phyloP scores from a whole-genome alignment of 2,797 vertebrate species.

The Novumbra hubbsi region DNA sequence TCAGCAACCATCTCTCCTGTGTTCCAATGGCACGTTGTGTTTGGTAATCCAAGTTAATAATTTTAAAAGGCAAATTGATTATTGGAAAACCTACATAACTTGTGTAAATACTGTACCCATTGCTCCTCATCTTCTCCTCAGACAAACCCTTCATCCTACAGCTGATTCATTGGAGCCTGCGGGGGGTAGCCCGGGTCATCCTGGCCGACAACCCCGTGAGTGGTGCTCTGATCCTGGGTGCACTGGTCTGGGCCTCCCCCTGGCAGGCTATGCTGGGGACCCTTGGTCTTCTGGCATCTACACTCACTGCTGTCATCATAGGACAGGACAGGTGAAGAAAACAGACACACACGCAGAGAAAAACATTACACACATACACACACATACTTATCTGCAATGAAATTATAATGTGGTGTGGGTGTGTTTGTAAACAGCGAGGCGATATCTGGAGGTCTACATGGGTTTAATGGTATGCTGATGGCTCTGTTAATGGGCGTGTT shows the following conservation, averaged over 20 bases:
- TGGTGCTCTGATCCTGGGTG: slow-evolving; percentile 66
- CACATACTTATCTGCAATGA: background rate
- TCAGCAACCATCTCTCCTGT: too few relatives aligned
- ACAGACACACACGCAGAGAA: background rate
- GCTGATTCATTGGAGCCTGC: slow-evolving; percentile 67
- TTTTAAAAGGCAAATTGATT: too few relatives aligned
- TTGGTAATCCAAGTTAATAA: too few relatives aligned
- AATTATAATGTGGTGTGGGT: background rate
- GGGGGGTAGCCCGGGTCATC: slow-evolving; percentile 70
- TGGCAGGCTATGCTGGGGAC: slow-evolving; percentile 57
- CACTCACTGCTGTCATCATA: slow-evolving; percentile 42
- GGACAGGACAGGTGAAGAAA: slow-evolving; percentile 32
- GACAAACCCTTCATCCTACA: slow-evolving; percentile 64
- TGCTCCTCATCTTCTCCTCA: slow-evolving; percentile 28
- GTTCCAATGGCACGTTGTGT: too few relatives aligned
- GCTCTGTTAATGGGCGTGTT: slow-evolving; percentile 72
- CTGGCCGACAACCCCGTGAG: slow-evolving; percentile 75
- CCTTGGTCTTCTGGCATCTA: slow-evolving; percentile 45
- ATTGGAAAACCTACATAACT: too few relatives aligned
- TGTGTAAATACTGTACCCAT: background rate
- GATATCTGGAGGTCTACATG: slow-evolving; percentile 63
- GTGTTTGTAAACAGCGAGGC: slow-evolving; percentile 55
- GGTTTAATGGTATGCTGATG: slow-evolving; percentile 76
- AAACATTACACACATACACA: slow-evolving; percentile 1
- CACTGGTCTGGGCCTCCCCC: slow-evolving; percentile 67